Evolutionary conservation across 2,888 invertebrate species (phyloP).

Genomic region (Litoditis marina): DNA sequence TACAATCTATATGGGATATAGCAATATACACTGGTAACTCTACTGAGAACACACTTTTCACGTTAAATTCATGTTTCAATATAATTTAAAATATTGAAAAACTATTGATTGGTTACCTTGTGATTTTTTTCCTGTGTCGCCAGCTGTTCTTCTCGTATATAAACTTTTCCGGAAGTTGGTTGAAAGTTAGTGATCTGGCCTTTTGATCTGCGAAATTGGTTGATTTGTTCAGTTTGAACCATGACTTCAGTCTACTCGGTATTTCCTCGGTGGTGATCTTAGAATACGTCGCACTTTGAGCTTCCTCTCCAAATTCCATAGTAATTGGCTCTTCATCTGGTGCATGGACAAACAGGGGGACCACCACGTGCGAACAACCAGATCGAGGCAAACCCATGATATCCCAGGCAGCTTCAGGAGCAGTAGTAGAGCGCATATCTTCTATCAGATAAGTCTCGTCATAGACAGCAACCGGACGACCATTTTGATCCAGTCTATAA

Average conservation of each 20-base stretch:
- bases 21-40: too few relatives aligned
- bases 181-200: background rate
- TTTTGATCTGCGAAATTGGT: background rate
- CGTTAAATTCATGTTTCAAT: too few relatives aligned
- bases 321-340: slow-evolving; percentile 9
- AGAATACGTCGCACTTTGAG: too few relatives aligned
- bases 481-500: background rate
- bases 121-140: background rate
- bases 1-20: too few relatives aligned
- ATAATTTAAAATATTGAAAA: too few relatives aligned
- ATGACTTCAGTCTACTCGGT: slow-evolving; percentile 3
- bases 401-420: slow-evolving; percentile 19
- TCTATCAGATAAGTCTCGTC: slow-evolving; percentile 14
- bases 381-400: slow-evolving; percentile 5
- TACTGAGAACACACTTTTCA: too few relatives aligned
- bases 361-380: slow-evolving; percentile 14
- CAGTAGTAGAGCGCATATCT: slow-evolving; percentile 15
- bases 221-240: slow-evolving; percentile 18
- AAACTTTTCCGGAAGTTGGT: slow-evolving; percentile 2
- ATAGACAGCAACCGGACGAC: background rate
- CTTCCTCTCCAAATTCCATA: slow-evolving; percentile 3
- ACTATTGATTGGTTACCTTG: too few relatives aligned
- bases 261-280: too few relatives aligned
- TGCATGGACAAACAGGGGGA: slow-evolving; percentile 10
- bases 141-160: background rate